A percentile compares a stretch with the other conserved stretches of the same genome.
phyloP scores from a whole-genome alignment of 2,888 invertebrate genomes.

The Allophyes oxyacanthae region DNA sequence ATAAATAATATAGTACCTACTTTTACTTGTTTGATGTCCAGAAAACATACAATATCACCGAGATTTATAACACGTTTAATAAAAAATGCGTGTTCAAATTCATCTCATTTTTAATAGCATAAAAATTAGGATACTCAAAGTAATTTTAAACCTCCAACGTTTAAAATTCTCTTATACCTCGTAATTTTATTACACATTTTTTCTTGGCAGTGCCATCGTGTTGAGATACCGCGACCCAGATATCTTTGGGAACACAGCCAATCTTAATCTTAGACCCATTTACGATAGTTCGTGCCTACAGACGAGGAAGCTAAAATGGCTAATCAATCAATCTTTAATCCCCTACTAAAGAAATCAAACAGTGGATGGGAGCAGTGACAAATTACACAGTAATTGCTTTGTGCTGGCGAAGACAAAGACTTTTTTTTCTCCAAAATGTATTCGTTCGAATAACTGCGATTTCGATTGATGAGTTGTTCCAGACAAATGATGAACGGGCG shows the following conservation, averaged over 20 bases:
- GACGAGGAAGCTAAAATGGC: constrained; percentile 64
- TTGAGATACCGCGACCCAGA: constrained; percentile 46
- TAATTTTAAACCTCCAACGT: constrained; percentile 11
- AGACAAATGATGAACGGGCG: constrained; percentile 77
- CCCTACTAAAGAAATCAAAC: constrained; percentile 80
- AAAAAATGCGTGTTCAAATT: constrained; percentile 2
- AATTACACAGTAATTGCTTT: constrained; percentile 85
- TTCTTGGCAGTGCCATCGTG: constrained; percentile 50
- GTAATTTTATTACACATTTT: constrained; percentile 50
- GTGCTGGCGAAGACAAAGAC: constrained; percentile 74
- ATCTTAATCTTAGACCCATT: constrained; percentile 57
- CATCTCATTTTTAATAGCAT: background rate
- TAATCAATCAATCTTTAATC: constrained; percentile 81
- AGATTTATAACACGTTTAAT: background rate
- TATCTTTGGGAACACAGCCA: constrained; percentile 57
- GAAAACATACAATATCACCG: background rate
- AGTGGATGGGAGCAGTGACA: constrained; percentile 78
- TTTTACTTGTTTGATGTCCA: background rate
- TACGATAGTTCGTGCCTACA: constrained; percentile 51
- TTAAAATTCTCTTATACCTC: constrained; percentile 28
- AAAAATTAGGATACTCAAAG: background rate
- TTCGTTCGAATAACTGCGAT: constrained; percentile 75
- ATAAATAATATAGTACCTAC: too few species aligned
- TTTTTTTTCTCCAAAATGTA: constrained; percentile 74
- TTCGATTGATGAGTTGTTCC: constrained; percentile 81